Evolutionary conservation across 2,797 vertebrate species (phyloP), one percentile per base, ranked within the genome.

Genomic region (Tamandua tetradactyla): DNA sequence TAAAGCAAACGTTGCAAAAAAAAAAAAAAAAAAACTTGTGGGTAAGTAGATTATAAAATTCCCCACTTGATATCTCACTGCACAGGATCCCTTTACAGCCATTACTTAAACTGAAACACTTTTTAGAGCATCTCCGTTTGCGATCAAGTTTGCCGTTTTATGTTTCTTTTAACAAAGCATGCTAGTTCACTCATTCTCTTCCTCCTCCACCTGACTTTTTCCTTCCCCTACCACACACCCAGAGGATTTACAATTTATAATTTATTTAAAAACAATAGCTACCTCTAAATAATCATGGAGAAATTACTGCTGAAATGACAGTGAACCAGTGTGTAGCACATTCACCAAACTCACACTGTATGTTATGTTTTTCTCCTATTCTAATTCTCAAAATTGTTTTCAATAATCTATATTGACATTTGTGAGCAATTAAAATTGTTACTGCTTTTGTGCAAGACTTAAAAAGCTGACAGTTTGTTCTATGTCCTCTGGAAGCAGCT

Each of bases 401-500:
- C 97, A 97, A 95, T 92, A 95, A 96, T 89, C 93, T 90, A 95
- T 93, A 96, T 83, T 20, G 87, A 96, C 97, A 96, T 97, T 98
- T 98, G 96, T 42, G 96, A 98, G 96, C 95, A 97, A 98, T 98
- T 98, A 98, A 91, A 96, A 96, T 94, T 66, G 97, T 96, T 92
- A 87, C 96, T 97, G 96, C 96, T 97, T 98, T 97, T 98, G 97
- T 97, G 96, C 92, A 97, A 96, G 97, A 93, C 97, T 97, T 97
- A 78, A 97, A 98, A 98, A 96, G 97, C 96, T 85, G 69, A 97
- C 97, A 96, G 7, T 95, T 98, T 97, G 97, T 97, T 98, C 97
- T 97, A 97, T 83, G 87, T 95, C 98, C 97, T 97, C 96, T 94
- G 95, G 97, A 98, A 97, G 98, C 98, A 97, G 97, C 97, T 97